Evolutionary conservation across 2,797 vertebrate species (phyloP), one percentile per base, ranked within the genome.

Genomic region (Gobio occitaniae): DNA sequence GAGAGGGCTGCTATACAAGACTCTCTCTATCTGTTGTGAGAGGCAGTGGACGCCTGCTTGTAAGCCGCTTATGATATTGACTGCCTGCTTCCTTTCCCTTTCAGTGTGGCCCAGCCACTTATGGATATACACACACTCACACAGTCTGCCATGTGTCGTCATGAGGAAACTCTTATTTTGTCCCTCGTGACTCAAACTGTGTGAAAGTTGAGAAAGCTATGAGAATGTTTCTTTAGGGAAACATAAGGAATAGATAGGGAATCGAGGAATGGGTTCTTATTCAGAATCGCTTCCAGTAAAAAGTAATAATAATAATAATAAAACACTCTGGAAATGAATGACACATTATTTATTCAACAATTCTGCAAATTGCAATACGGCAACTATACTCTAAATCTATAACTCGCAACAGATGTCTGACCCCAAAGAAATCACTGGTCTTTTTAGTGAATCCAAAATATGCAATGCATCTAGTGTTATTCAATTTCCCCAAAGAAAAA

Each of bases 61-160:
- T 90, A 90, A 90, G 90, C 90, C 83, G 88, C 90, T 90, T 89
- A 90, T 90, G 90, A 90, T 89, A 90, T 90, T 89, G 90, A 90
- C 90, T 90, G 89, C 86, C 84, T 88, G 88, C 89, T 82, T 89
- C 95, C 93, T 89, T 87, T 89, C 80, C 86, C 82, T 87, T 89
- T 86, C 86, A 86, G 86, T 66, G 70, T 86, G 83, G 85, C 86
- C 87, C 86, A 80, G 85, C 82, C 83, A 83, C 87, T 86, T 87
- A 84, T 80, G 85, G 84, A 87, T 71, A 80, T 50, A 80, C 86
- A 78, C 82, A 79, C 86, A 56, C 86, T 52, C 82, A 68, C 50
- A 69, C 82, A 85, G 76, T 69, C 89, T 63, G 74, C 80, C 77
- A 63, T 82, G 84, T 86, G 88, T 76, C 85, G 82, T 89, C 82